phyloP scores from a whole-genome alignment of 2,113 vertebrate genomes.

The Haliaeetus leucogaster region DNA sequence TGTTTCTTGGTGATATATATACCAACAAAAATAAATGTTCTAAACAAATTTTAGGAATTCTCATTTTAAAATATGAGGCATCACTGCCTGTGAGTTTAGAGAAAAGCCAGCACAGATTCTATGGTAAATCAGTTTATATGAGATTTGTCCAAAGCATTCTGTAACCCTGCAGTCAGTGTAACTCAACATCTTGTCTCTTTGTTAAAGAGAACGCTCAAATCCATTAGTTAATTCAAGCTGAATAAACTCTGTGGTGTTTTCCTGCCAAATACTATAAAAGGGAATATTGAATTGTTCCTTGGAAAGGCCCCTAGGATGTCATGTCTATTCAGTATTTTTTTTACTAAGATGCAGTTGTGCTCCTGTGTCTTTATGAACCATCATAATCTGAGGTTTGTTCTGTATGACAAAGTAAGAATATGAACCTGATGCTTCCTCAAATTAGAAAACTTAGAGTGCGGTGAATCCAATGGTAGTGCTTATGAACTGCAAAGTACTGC shows the following conservation, averaged over 20 bases:
- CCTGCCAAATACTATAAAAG: constrained; percentile 56
- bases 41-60: background rate
- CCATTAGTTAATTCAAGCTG: constrained; percentile 68
- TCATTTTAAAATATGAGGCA: background rate
- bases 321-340: background rate
- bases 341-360: background rate
- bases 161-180: constrained; percentile 4
- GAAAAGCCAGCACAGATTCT: background rate
- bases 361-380: background rate
- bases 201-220: constrained; percentile 36
- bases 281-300: constrained; percentile 54
- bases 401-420: background rate
- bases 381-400: background rate
- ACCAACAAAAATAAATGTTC: background rate
- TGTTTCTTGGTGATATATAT: background rate
- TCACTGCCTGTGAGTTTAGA: background rate
- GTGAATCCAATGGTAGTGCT: background rate
- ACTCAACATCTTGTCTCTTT: constrained; percentile 28
- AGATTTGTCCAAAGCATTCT: background rate
- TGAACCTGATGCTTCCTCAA: background rate
- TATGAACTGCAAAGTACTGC: background rate
- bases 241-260: constrained; percentile 52
- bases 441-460: background rate
- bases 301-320: constrained; percentile 51
- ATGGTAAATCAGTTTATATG: background rate